Percentiles rank a stretch among this genome's conserved stretches.
These are phyloP conservation scores for Drosophila fungiperda DNA, from an alignment of 2,888 invertebrate genomes.

Conservation along the genomic window DNA sequence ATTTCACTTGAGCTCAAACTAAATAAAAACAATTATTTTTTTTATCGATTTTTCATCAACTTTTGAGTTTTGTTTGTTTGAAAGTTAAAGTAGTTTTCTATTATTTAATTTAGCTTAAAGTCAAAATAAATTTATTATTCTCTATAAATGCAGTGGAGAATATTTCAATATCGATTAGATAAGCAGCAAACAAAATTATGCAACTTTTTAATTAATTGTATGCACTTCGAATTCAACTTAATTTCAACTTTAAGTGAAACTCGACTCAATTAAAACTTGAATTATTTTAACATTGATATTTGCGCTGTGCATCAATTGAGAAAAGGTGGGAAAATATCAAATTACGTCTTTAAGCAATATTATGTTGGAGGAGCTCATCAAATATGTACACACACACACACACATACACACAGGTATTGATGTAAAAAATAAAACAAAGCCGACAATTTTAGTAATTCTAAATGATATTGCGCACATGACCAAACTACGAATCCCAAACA, in stretches of 20 bases:
- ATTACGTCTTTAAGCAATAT: neutral
- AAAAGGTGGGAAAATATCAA: neutral
- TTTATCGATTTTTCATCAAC: neutral
- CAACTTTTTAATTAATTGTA: neutral
- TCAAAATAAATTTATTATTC: neutral
- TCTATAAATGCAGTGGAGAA: neutral
- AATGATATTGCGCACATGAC: slow-evolving; percentile 7
- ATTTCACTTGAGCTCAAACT: no score
- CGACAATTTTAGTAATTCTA: neutral
- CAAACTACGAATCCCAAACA: neutral
- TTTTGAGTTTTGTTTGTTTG: neutral
- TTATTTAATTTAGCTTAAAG: neutral
- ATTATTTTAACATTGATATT: neutral
- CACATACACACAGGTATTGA: neutral
- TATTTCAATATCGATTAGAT: neutral
- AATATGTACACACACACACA: neutral
- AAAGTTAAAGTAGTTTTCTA: neutral
- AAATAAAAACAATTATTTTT: neutral
- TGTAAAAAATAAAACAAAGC: neutral
- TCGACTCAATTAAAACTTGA: neutral
- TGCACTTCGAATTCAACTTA: neutral
- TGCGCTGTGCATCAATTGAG: neutral
- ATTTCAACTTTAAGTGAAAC: neutral
- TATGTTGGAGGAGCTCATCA: neutral
- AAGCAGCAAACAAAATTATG: neutral